Percentiles rank a stretch among this genome's conserved stretches.
Evolutionary conservation across 2,113 vertebrate species (phyloP).

Genomic region (Ptychochromis oligacanthus): DNA sequence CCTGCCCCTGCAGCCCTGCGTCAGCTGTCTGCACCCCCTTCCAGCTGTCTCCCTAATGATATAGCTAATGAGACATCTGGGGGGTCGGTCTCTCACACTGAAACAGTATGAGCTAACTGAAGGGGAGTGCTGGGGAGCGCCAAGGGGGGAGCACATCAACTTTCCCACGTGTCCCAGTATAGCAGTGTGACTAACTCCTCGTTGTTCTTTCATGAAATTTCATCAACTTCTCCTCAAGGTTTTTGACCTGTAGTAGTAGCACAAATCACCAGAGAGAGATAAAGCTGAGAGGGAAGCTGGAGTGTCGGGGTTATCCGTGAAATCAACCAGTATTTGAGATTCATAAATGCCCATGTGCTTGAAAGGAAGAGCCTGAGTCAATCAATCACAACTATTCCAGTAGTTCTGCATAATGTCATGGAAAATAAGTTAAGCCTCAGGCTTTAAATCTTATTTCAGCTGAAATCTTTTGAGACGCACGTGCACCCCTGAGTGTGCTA

Average conservation of each 20-base stretch:
- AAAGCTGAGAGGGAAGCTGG: slow-evolving; percentile 4
- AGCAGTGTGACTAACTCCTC: slow-evolving; percentile 46
- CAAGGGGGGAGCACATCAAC: slow-evolving; percentile 30
- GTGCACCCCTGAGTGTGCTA: not conserved
- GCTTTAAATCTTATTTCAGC: slow-evolving; percentile 46
- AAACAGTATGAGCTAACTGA: slow-evolving; percentile 48
- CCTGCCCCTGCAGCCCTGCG: slow-evolving; percentile 61
- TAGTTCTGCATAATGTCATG: slow-evolving; percentile 50
- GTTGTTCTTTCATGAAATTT: slow-evolving; percentile 58
- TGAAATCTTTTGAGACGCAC: slow-evolving; percentile 23
- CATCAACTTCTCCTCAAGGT: slow-evolving; percentile 49
- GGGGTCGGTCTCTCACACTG: slow-evolving; percentile 63
- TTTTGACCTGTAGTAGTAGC: slow-evolving; percentile 30
- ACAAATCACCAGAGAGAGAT: slow-evolving; percentile 21
- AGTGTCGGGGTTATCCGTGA: slow-evolving; percentile 31
- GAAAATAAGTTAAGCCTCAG: slow-evolving; percentile 35
- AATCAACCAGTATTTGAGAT: slow-evolving; percentile 61
- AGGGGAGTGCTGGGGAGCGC: not conserved
- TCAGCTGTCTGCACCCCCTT: slow-evolving; percentile 75
- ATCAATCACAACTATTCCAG: slow-evolving; percentile 32
- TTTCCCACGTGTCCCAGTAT: slow-evolving; percentile 68
- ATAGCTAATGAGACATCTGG: slow-evolving; percentile 83
- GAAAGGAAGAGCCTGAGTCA: slow-evolving; percentile 47
- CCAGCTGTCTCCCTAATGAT: slow-evolving; percentile 83
- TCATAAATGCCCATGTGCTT: slow-evolving; percentile 45